Conservation (phyloP, 2,797 vertebrate species). For the Argentina silus region DNA sequence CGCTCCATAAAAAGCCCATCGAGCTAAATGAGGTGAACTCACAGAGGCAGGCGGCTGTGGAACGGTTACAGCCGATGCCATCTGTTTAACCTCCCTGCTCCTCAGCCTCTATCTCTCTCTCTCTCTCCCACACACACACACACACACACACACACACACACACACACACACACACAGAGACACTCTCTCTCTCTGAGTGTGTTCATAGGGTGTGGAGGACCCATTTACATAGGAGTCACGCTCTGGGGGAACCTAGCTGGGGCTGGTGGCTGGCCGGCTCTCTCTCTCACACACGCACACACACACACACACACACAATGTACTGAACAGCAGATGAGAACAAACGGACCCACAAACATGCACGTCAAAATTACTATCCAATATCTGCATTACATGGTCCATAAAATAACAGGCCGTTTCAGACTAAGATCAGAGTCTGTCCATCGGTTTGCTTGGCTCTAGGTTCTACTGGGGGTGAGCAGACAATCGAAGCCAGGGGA, state of each 20-base stretch:
- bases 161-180: too few species aligned
- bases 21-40: constrained; percentile 71
- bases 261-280: too few species aligned
- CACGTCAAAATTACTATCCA: too few species aligned
- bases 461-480: too few species aligned
- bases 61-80: constrained; percentile 65
- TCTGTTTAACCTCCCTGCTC: constrained; percentile 72
- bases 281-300: constrained; percentile 1
- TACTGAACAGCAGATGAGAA: too few species aligned
- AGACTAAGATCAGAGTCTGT: constrained; percentile 22
- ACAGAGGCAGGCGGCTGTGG: constrained; percentile 48
- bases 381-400: constrained; percentile 42
- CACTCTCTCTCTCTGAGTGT: too few species aligned
- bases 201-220: constrained; percentile 41
- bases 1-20: constrained; percentile 71
- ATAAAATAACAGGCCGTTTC: constrained; percentile 35
- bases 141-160: too few species aligned
- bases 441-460: neutral
- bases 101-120: constrained; percentile 26
- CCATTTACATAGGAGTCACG: constrained; percentile 63
- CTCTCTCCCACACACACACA: constrained; percentile 16
- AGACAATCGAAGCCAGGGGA: neutral
- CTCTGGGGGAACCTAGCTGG: constrained; percentile 44
- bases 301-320: constrained; percentile 5
- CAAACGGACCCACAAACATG: too few species aligned